Evolutionary conservation across 1,140 invertebrate genomes (phyloP).

Genomic region (Melitaea cinxia): DNA sequence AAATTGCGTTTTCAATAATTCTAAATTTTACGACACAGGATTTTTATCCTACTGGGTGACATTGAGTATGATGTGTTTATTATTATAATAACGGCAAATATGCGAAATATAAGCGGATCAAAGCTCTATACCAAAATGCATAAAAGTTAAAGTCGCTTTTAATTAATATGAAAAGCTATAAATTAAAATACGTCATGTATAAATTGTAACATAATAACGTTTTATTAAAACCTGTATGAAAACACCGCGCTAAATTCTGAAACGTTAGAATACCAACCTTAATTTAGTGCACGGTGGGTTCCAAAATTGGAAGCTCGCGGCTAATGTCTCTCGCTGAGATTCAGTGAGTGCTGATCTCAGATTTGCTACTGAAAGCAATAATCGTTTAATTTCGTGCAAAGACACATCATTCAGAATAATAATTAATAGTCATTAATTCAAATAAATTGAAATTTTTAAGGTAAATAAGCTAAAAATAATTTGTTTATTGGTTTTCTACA

Average conservation of each 20-base stretch:
- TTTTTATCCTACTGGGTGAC: too few relatives aligned
- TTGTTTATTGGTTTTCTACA: too few relatives aligned
- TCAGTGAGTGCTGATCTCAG: constrained; percentile 23
- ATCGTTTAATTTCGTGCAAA: constrained; percentile 7
- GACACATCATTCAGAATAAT: background rate
- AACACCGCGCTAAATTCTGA: constrained; percentile 31
- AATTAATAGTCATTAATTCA: background rate
- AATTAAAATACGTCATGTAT: constrained; percentile 35
- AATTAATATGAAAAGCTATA: constrained; percentile 32
- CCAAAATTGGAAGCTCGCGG: constrained; percentile 35
- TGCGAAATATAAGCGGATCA: too few relatives aligned
- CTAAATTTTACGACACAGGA: too few relatives aligned
- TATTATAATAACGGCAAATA: too few relatives aligned
- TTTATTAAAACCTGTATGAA: constrained; percentile 35
- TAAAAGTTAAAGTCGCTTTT: too few relatives aligned
- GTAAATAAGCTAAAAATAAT: too few relatives aligned
- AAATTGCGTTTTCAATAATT: too few relatives aligned
- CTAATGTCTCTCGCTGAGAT: constrained; percentile 35
- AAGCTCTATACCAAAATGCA: too few relatives aligned
- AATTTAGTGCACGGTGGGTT: constrained; percentile 36
- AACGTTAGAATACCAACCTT: constrained; percentile 34
- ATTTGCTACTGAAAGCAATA: background rate
- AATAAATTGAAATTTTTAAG: too few relatives aligned
- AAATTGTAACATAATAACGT: constrained; percentile 37
- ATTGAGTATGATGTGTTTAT: too few relatives aligned